Evolutionary conservation across 2,113 vertebrate genomes (phyloP).

Genomic region (Megaceryle maxima): DNA sequence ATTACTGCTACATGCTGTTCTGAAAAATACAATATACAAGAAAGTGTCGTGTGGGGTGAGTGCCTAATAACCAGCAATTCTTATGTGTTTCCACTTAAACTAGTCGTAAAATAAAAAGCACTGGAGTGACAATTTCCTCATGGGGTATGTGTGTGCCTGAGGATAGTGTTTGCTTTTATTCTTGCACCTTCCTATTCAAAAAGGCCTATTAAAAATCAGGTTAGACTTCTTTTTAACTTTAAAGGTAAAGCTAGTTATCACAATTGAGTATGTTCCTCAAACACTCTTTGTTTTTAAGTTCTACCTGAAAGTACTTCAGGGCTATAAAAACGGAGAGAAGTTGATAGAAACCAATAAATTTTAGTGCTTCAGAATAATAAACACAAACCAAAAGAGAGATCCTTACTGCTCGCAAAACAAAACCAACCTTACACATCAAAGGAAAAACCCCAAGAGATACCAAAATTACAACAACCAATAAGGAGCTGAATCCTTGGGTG

Average conservation of each 20-base stretch:
- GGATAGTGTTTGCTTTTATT: neutral
- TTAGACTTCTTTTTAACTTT: neutral
- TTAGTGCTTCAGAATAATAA: neutral
- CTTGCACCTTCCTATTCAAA: neutral
- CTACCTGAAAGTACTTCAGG: neutral
- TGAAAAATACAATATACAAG: neutral
- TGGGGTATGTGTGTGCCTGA: accelerated
- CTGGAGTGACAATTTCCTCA: neutral
- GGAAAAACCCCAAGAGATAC: neutral
- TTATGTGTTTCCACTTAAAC: neutral
- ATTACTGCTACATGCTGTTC: neutral
- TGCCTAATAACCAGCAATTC: neutral
- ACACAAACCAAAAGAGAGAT: neutral
- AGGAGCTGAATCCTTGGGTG: neutral
- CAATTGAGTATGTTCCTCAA: neutral
- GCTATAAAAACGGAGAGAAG: neutral
- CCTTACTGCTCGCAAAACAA: neutral
- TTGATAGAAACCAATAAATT: neutral
- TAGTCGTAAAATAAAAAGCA: neutral
- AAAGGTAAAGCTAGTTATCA: neutral
- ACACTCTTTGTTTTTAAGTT: neutral
- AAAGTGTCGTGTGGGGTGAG: neutral
- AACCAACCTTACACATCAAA: neutral
- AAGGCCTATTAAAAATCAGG: neutral
- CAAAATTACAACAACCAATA: neutral